Evolutionary conservation across 1,140 invertebrate genomes (phyloP).

Genomic region (Drosophila kohkoa): DNA sequence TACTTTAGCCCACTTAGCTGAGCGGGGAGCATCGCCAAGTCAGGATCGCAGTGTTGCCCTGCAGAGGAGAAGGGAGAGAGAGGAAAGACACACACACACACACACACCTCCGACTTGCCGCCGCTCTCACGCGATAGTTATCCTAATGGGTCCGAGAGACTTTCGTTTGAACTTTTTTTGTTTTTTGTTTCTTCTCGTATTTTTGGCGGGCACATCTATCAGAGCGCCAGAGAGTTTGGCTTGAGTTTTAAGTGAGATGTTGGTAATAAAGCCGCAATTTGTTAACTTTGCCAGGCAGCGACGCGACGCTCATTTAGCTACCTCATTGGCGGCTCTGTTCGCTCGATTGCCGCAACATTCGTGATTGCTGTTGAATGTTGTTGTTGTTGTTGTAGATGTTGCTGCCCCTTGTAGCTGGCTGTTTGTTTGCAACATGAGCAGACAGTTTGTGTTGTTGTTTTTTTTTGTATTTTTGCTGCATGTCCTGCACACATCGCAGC

Average conservation of each 20-base stretch:
- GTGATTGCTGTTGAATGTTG: conserved; percentile 46
- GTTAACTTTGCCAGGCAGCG: conserved; percentile 67
- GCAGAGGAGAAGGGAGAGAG: conserved; percentile 10
- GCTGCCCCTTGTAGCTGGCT: conserved; percentile 19
- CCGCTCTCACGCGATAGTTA: conserved; percentile 79
- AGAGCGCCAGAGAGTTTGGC: conserved; percentile 43
- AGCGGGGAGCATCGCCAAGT: conserved; percentile 64
- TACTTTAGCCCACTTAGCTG: conserved; percentile 78
- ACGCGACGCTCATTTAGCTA: conserved; percentile 73
- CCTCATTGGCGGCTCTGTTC: conserved; percentile 80
- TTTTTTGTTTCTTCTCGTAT: conserved; percentile 11
- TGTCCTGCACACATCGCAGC: conserved; percentile 61
- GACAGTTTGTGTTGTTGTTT: conserved; percentile 19
- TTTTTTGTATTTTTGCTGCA: too few relatives aligned
- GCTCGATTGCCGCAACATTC: conserved; percentile 58
- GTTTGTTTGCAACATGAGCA: conserved; percentile 27
- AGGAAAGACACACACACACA: background rate
- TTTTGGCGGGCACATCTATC: conserved; percentile 77
- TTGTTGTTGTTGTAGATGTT: conserved; percentile 28
- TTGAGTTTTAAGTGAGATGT: conserved; percentile 78
- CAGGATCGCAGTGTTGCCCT: conserved; percentile 64
- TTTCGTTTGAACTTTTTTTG: conserved; percentile 66
- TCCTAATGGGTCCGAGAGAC: conserved; percentile 74
- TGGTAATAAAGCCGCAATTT: conserved; percentile 83
- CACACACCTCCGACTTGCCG: conserved; percentile 15